Conservation (phyloP, 1,140 invertebrate species). For the Trachymyrmex septentrionalis region DNA sequence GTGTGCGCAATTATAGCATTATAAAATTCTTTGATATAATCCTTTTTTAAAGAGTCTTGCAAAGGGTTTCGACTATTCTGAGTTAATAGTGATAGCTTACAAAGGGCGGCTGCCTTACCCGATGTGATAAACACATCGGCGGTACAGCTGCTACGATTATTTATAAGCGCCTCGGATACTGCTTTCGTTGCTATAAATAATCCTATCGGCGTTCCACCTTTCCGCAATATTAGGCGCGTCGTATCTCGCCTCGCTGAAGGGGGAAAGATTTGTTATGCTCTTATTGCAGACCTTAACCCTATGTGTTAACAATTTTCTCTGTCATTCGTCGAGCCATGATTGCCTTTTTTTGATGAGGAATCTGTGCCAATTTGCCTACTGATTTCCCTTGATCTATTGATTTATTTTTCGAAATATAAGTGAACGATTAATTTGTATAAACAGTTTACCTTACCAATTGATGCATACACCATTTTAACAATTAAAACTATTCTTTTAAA, state of each 20-base stretch:
- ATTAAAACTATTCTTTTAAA: background rate
- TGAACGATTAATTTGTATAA: background rate
- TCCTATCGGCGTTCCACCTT: constrained; percentile 53
- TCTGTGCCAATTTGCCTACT: background rate
- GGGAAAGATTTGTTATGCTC: constrained; percentile 45
- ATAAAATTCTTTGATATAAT: constrained; percentile 28
- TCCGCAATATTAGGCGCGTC: constrained; percentile 50
- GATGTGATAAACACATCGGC: constrained; percentile 62
- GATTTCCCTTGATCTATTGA: too few species aligned
- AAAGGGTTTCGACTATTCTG: constrained; percentile 25
- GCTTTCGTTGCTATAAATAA: constrained; percentile 63
- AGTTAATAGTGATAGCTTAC: constrained; percentile 49
- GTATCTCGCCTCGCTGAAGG: constrained; percentile 31
- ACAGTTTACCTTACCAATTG: background rate
- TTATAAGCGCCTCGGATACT: constrained; percentile 57
- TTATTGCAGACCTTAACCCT: constrained; percentile 57
- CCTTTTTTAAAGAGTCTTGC: constrained; percentile 24
- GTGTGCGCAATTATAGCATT: background rate
- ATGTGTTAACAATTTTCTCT: constrained; percentile 33
- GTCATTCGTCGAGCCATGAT: constrained; percentile 7
- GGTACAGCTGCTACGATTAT: constrained; percentile 65
- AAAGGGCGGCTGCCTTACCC: constrained; percentile 51
- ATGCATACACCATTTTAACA: background rate
- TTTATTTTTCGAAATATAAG: background rate
- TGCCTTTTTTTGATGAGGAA: background rate